Evolutionary conservation across 2,113 vertebrate species (phyloP).

Genomic region (Marmota flaviventris): DNA sequence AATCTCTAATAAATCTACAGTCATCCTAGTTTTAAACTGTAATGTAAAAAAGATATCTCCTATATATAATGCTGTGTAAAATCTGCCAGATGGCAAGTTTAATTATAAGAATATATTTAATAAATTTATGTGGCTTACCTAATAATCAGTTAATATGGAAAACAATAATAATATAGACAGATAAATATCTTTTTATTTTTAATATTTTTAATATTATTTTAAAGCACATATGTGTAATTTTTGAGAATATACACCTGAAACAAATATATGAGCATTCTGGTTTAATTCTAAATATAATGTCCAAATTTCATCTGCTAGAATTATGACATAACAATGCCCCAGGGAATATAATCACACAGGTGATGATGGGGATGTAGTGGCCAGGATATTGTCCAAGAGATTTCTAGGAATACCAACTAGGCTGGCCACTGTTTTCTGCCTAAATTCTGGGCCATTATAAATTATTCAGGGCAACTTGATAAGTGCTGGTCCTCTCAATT

Average conservation of each 20-base stretch:
- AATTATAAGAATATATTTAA: conserved; percentile 66
- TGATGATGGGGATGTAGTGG: no score
- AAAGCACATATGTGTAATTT: background rate
- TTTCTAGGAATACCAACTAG: background rate
- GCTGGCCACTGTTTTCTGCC: background rate
- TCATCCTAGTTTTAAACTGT: conserved; percentile 61
- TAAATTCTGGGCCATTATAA: background rate
- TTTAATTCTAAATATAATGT: conserved; percentile 19
- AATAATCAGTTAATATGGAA: background rate
- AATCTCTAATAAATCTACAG: conserved; percentile 31
- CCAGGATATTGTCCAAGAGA: background rate
- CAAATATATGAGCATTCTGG: background rate
- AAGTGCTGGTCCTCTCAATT: background rate
- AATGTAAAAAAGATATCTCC: conserved; percentile 47
- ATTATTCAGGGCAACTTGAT: background rate
- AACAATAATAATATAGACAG: conserved; percentile 1
- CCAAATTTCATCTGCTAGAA: conserved; percentile 8
- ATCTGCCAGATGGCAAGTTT: conserved; percentile 54
- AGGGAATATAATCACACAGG: background rate
- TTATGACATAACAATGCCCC: background rate
- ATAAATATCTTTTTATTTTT: background rate
- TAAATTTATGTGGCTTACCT: conserved; percentile 49
- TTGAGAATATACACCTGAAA: background rate
- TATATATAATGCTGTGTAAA: conserved; percentile 45
- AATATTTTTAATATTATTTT: background rate